These are phyloP conservation scores for Chloroceryle aenea DNA, from an alignment of 2,113 vertebrate species.

Conservation along the genomic window DNA sequence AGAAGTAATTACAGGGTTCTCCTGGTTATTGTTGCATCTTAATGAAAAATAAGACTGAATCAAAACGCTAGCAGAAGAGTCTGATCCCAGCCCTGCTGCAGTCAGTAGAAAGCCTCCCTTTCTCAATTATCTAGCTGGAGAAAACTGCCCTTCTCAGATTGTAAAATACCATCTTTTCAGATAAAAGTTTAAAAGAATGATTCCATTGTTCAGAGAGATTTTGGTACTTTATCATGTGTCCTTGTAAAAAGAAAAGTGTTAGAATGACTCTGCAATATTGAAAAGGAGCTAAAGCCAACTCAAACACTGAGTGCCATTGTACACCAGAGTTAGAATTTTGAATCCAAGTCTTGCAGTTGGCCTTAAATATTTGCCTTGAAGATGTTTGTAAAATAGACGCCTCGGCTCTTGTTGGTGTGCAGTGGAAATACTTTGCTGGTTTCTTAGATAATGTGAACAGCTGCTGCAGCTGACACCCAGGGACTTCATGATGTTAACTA, in stretches of 20 bases:
- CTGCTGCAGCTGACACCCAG: background rate
- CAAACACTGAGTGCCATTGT: accelerated
- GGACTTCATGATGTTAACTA: background rate
- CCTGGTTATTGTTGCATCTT: background rate
- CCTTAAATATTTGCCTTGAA: background rate
- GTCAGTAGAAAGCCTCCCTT: background rate
- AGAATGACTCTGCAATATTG: background rate
- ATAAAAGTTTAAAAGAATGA: background rate
- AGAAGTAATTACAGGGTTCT: background rate
- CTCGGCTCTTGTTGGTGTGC: background rate
- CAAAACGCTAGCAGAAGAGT: background rate
- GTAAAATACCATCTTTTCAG: background rate
- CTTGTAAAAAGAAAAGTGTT: background rate
- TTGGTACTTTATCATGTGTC: background rate
- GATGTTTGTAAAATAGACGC: background rate
- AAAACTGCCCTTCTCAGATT: background rate
- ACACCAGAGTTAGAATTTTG: background rate
- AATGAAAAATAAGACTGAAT: background rate
- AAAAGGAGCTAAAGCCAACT: background rate
- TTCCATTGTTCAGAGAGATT: background rate
- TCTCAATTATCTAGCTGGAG: background rate
- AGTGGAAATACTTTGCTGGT: background rate
- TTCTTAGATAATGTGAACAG: background rate
- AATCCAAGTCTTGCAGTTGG: background rate
- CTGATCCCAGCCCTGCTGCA: background rate